Evolutionary conservation across 2,113 vertebrate genomes (phyloP).

Genomic region (Edolisoma coerulescens): DNA sequence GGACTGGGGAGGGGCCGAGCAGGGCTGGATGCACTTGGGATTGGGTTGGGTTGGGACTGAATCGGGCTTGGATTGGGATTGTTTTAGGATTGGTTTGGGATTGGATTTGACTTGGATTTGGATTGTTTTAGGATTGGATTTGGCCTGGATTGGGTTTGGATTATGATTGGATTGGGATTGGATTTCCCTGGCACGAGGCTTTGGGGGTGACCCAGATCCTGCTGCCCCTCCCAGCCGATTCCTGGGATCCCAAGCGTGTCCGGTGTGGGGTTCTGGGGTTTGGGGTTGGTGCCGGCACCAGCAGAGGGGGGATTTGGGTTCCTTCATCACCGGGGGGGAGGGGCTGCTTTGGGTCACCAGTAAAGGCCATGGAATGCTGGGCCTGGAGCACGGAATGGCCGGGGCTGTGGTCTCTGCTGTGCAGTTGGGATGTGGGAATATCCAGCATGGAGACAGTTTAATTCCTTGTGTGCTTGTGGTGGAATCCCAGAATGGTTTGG

Average conservation of each 20-base stretch:
- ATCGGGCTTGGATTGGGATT: not conserved
- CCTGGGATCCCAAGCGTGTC: rapidly evolving
- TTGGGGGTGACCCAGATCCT: not conserved
- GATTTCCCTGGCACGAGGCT: not conserved
- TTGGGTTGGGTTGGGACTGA: too few relatives aligned
- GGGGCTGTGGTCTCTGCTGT: rapidly evolving
- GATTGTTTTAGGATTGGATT: not conserved
- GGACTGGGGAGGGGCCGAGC: not conserved
- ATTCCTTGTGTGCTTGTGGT: not conserved
- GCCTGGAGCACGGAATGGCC: too few relatives aligned
- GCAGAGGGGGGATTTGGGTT: not conserved
- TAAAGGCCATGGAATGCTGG: not conserved
- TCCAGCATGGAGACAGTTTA: not conserved
- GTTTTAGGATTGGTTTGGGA: not conserved
- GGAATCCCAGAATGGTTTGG: not conserved
- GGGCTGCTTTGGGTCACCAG: not conserved
- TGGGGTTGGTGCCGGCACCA: not conserved
- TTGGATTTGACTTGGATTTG: not conserved
- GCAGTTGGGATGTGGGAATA: not conserved
- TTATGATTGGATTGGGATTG: not conserved
- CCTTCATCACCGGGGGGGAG: rapidly evolving
- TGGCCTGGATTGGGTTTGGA: not conserved
- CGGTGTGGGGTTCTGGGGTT: not conserved
- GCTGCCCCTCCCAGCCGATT: not conserved
- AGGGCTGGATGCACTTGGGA: not conserved